Conservation (phyloP, 2,113 vertebrate genomes). For the Entelurus aequoreus region DNA sequence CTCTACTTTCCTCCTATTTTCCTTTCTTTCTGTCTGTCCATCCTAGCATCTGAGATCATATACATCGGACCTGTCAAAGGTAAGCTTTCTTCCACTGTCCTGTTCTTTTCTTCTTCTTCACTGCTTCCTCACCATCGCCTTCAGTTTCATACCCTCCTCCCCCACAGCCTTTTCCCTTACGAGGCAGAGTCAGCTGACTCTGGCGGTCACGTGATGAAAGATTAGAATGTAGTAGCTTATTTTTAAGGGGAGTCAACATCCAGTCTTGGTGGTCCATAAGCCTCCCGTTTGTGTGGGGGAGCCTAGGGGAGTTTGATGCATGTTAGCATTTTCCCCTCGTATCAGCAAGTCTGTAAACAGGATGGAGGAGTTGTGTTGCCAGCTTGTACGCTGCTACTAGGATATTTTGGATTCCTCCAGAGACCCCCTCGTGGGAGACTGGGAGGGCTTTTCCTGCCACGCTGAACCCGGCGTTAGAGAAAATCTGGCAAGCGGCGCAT, state of each 20-base stretch:
- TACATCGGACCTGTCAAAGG: slow-evolving; percentile 99
- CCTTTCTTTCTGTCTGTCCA: slow-evolving; percentile 63
- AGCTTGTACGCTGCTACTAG: slow-evolving; percentile 24
- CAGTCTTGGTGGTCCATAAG: slow-evolving; percentile 47
- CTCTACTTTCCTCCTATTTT: slow-evolving; percentile 23
- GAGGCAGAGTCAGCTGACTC: slow-evolving; percentile 47
- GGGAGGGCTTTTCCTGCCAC: slow-evolving; percentile 53
- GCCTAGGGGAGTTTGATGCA: slow-evolving; percentile 36
- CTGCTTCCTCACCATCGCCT: slow-evolving; percentile 3
- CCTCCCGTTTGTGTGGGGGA: slow-evolving; percentile 26
- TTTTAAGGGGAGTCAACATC: slow-evolving; percentile 1
- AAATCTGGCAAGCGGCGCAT: slow-evolving; percentile 34
- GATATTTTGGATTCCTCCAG: slow-evolving; percentile 56
- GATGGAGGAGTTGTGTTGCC: slow-evolving; percentile 41
- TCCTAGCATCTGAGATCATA: slow-evolving; percentile 95
- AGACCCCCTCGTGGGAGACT: slow-evolving; percentile 33
- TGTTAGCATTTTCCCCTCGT: slow-evolving; percentile 35
- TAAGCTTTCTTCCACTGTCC: slow-evolving; percentile 77
- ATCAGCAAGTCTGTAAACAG: slow-evolving; percentile 37
- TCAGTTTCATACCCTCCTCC: neutral
- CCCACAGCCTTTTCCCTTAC: slow-evolving; percentile 30
- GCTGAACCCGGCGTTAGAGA: slow-evolving; percentile 19
- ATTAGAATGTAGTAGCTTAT: slow-evolving; percentile 32
- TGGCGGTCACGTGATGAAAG: slow-evolving; percentile 44
- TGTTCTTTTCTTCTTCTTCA: slow-evolving; percentile 33